A percentile compares a stretch with the other conserved stretches of the same genome.
These are phyloP conservation scores for Mormyrus iriodes DNA, from an alignment of 2,113 vertebrate genomes.

Conservation along the genomic window DNA sequence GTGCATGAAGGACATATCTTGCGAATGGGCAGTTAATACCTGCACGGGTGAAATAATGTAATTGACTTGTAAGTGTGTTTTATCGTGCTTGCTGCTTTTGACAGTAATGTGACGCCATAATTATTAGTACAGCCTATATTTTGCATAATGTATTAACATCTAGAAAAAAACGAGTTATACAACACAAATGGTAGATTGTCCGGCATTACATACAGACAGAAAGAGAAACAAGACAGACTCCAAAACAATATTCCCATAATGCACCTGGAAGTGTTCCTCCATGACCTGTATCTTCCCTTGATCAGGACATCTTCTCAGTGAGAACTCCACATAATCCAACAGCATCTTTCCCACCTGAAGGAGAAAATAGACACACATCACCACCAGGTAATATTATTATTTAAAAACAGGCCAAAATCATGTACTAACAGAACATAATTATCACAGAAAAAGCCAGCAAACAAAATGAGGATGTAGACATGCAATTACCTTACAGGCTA, in stretches of 20 bases:
- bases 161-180: neutral
- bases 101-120: neutral
- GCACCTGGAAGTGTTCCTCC: conserved; percentile 26
- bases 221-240: neutral
- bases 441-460: neutral
- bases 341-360: conserved; percentile 19
- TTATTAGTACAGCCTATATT: neutral
- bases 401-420: neutral
- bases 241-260: neutral
- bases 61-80: neutral
- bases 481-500: conserved; percentile 26
- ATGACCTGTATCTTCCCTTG: conserved; percentile 24
- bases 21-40: neutral
- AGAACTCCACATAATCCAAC: conserved; percentile 14
- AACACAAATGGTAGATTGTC: neutral
- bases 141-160: neutral
- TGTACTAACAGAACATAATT: neutral
- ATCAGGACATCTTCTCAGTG: conserved; percentile 24
- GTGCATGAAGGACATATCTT: too few species aligned
- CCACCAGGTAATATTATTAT: neutral
- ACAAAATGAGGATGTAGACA: neutral
- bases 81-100: neutral
- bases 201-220: neutral
- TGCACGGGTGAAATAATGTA: neutral
- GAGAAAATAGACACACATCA: neutral